Evolutionary conservation across 2,113 vertebrate genomes (phyloP).

Genomic region (Numenius arquata): DNA sequence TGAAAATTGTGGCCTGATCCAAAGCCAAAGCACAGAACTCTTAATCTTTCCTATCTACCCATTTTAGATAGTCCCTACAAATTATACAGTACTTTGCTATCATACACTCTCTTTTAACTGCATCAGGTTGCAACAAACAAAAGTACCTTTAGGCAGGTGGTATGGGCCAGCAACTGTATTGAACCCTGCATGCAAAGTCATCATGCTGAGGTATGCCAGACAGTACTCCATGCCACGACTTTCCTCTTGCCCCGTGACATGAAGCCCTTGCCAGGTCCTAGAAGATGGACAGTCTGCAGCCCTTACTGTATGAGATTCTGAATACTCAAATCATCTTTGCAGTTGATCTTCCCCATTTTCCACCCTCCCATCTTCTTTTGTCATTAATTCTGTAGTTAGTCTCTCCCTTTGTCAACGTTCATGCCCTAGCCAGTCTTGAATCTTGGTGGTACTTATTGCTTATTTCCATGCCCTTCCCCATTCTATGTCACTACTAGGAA

Average conservation of each 20-base stretch:
- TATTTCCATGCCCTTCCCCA: background rate
- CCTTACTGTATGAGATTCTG: background rate
- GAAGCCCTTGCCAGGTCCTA: background rate
- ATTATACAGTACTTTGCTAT: background rate
- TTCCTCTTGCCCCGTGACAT: background rate
- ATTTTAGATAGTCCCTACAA: background rate
- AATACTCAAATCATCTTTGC: background rate
- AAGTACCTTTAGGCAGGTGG: background rate
- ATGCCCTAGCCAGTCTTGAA: background rate
- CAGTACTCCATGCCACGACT: background rate
- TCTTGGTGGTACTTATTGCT: background rate
- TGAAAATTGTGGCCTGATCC: background rate
- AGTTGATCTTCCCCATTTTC: background rate
- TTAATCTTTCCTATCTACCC: background rate
- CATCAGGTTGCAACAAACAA: background rate
- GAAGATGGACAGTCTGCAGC: background rate
- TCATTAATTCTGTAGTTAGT: background rate
- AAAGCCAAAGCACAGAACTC: background rate
- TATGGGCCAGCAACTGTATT: background rate
- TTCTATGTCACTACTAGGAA: background rate
- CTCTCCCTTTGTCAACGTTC: background rate
- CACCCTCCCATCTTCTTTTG: background rate
- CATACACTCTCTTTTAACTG: background rate
- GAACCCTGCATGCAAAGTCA: background rate
- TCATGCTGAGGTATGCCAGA: fast-evolving